Conservation (phyloP, 2,797 vertebrate species). For the Hippopotamyrus pictus region DNA sequence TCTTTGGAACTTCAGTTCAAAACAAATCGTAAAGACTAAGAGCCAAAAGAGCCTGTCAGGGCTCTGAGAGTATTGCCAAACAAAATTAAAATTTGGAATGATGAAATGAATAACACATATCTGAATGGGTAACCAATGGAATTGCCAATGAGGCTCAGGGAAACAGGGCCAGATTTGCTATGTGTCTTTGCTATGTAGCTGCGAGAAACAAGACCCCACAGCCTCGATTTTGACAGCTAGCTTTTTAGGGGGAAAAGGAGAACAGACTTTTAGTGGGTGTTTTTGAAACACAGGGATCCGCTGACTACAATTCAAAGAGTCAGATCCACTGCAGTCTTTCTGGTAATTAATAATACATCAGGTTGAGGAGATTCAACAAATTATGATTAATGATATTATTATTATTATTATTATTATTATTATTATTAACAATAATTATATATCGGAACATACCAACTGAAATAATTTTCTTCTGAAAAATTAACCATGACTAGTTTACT, state of each 20-base stretch:
- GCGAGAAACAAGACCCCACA: constrained; percentile 60
- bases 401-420: too few relatives aligned
- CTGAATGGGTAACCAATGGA: constrained; percentile 50
- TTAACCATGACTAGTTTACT: background rate
- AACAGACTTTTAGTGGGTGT: background rate
- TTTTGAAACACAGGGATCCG: background rate
- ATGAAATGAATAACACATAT: constrained; percentile 62
- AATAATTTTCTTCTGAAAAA: background rate
- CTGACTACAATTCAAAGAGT: background rate
- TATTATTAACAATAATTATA: too few relatives aligned
- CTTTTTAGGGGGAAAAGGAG: constrained; percentile 36
- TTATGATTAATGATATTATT: background rate
- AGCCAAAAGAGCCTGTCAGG: constrained; percentile 45
- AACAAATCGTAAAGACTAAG: background rate
- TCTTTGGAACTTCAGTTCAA: background rate
- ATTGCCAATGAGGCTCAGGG: constrained; percentile 43
- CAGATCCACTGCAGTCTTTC: background rate
- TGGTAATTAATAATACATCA: background rate
- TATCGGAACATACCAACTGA: background rate
- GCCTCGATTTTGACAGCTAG: constrained; percentile 29
- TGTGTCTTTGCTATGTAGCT: constrained; percentile 60
- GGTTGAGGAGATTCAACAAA: background rate
- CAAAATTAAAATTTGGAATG: constrained; percentile 63
- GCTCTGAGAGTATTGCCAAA: constrained; percentile 64
- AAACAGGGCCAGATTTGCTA: constrained; percentile 74